phyloP scores from a whole-genome alignment of 2,797 vertebrate species.

The Danio jaintianensis region DNA sequence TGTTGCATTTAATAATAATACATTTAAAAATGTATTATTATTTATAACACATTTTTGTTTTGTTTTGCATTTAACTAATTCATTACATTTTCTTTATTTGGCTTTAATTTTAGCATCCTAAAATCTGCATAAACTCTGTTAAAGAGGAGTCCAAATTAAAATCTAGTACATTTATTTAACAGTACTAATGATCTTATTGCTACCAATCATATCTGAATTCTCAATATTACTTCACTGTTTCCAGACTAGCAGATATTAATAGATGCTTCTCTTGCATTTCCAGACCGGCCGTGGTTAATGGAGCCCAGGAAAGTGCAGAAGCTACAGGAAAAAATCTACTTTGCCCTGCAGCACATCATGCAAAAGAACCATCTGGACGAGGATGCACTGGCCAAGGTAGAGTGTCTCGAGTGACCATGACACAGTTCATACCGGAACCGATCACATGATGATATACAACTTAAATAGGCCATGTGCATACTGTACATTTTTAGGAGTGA shows the following conservation, averaged over 20 bases:
- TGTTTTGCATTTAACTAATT: no score
- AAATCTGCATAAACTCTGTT: no score
- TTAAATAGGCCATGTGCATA: background rate
- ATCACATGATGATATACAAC: background rate
- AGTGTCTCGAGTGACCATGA: constrained; percentile 34
- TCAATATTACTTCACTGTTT: background rate
- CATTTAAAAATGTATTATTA: no score
- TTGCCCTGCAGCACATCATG: constrained; percentile 99
- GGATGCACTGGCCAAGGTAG: constrained; percentile 94
- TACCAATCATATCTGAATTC: background rate
- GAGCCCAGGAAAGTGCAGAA: constrained; percentile 98
- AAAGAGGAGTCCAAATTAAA: constrained; percentile 2
- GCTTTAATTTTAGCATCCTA: no score
- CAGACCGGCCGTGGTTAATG: constrained; percentile 98
- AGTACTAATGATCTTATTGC: background rate
- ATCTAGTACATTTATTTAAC: background rate
- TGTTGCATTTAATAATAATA: no score
- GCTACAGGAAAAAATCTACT: constrained; percentile 99
- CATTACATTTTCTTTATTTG: no score
- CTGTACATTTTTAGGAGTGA: no score
- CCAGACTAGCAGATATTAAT: constrained; percentile 2
- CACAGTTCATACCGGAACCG: constrained; percentile 18
- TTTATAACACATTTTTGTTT: no score
- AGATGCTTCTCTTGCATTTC: constrained; percentile 6
- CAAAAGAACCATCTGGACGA: constrained; percentile 99